phyloP scores from a whole-genome alignment of 1,140 invertebrate species.

The Stegodyphus dumicola region DNA sequence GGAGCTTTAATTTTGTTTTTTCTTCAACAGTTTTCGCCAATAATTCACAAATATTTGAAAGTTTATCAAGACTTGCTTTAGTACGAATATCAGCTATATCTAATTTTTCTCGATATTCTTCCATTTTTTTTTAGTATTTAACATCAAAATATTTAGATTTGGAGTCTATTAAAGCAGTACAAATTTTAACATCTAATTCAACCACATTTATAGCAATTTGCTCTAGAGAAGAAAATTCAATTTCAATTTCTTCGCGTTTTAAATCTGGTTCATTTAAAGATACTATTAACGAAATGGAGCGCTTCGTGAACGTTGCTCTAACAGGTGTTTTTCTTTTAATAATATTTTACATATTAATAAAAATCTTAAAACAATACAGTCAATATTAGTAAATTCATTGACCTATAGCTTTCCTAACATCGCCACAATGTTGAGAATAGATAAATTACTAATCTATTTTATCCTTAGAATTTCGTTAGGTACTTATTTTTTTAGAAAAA shows the following conservation, averaged over 20 bases:
- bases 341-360: no score
- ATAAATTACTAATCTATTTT: no score
- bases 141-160: neutral
- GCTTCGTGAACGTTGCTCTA: neutral
- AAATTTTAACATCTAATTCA: neutral
- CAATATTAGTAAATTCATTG: no score
- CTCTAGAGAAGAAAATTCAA: neutral
- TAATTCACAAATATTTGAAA: neutral
- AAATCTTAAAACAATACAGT: no score
- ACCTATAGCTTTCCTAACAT: no score
- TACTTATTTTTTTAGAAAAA: no score
- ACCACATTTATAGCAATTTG: neutral
- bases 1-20: neutral
- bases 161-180: neutral
- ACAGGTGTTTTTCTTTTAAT: no score
- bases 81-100: neutral
- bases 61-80: neutral
- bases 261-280: neutral
- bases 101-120: neutral
- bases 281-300: neutral
- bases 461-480: no score
- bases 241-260: neutral
- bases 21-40: neutral
- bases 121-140: neutral
- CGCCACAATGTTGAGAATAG: no score